Conservation (phyloP, 2,888 invertebrate genomes). For the Tubulanus polymorphus region DNA sequence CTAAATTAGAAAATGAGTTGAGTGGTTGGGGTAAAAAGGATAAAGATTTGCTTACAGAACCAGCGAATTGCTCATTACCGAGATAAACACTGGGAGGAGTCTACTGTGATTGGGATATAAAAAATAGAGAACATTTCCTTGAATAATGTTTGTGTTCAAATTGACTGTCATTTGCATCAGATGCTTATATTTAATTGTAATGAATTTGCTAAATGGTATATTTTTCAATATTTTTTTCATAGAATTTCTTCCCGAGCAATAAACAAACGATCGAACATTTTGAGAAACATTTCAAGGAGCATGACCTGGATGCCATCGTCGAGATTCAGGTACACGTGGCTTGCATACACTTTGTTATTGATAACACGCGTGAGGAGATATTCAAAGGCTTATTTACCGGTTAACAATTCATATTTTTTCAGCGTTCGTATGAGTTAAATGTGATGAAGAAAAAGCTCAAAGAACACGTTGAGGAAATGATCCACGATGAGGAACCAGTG, state of each 20-base stretch:
- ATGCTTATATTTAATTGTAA: no score
- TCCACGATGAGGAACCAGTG: constrained; percentile 79
- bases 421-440: constrained; percentile 63
- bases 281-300: constrained; percentile 70
- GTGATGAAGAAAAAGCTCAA: constrained; percentile 70
- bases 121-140: no score
- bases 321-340: constrained; percentile 56
- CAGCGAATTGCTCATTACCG: not conserved
- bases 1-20: no score
- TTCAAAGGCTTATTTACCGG: no score
- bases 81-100: not conserved
- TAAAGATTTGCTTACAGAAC: not conserved
- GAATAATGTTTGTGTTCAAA: no score
- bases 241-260: constrained; percentile 89
- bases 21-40: no score
- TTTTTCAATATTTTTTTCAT: no score
- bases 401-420: constrained; percentile 34
- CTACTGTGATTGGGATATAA: not conserved
- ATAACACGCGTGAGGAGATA: not conserved
- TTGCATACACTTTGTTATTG: not conserved
- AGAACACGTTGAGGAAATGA: constrained; percentile 70
- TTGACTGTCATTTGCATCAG: no score
- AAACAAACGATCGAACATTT: constrained; percentile 88
- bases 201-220: no score
- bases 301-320: constrained; percentile 73